Base-by-base conservation (phyloP, 2,888 invertebrate species). In the Andrena chrysosceles region DNA sequence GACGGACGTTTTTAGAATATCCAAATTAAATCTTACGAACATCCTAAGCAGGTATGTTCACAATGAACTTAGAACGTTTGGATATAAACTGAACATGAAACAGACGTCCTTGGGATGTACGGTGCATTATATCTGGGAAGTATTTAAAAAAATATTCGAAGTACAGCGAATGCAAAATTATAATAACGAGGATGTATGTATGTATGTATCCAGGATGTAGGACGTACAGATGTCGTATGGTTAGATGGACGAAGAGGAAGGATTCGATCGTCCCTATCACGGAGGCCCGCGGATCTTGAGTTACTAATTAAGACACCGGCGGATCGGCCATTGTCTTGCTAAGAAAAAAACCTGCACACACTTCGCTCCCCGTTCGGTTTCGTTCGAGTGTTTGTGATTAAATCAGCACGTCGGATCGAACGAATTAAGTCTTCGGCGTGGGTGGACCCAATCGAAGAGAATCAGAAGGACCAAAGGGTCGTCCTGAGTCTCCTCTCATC, bases 291-390 rank as follows among this genome's bases (percentile, higher is more conserved):
- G 83, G 77, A 85, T 87, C 83, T 88, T 85, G 83, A 86, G 89
- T 91, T 91, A 92, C 93, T 93, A 93, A 93, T 93, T 93, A 93
- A 93, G 93, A 93, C 91, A 91, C 91, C 89, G 91, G 89, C 87
- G 86, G 89, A 90, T 90, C 90, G 90, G 84, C 91, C 91, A 91
- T 91, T 91, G 92, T 93, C 92, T 91, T 85, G 84, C 88, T 87
- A 91, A 90, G 89, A 90, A 89, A 91, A 92, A 42, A 92, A 90
- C 60, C 60, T 56, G 63, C 71, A 31, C 77, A 64, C 78, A 49
- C 71, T 75, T 83, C 76, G 85, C 87, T 62, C 67, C 35, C 68
- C 64, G 49, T 64, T 75, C 64, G 52, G 60, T 64, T 68, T 60
- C 69, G 52, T 73, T 66, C 83, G 87, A 87, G 90, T 90, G 91